Evolutionary conservation across 2,888 invertebrate species (phyloP), one percentile per base, ranked within the genome.

Genomic region (Lasioglossum oenotherae): DNA sequence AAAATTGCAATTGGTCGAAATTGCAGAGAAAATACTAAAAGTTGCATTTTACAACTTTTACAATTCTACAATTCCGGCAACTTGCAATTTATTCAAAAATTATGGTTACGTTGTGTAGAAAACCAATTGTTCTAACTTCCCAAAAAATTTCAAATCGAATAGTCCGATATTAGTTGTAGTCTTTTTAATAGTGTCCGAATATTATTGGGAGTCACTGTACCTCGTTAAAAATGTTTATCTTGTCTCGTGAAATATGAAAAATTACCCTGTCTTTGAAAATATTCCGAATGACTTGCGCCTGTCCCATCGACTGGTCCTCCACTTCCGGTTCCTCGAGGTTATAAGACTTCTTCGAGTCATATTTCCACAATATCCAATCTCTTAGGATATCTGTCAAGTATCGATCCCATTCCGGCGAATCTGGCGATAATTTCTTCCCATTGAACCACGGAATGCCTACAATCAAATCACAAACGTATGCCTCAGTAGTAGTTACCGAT

Each of bases 301-400:
- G 93, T 6, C 95, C 95, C 95, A 95, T 95, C 31, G 95, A 95
- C 4, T 94, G 94, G 87, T 95, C 95, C 31, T 87, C 72, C 14
- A 92, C 74, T n/a, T 93, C 85, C 57, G 94, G 92, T 4, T 92
- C 71, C 23, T 90, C 74, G 27, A 95, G 91, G 49, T 84, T 82
- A 76, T 94, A 95, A 0, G 92, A 87, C 41, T 44, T 41, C 31
- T 76, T 82, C 6, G 85, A 19, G 75, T 89, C 64, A 23, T 87
- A 60, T 31, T 74, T 82, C 80, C 85, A 74, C n/a, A 90, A 19
- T 46, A 93, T 89, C 93, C 93, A 93, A 71, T 87, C 78, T 23
- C 83, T 79, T 23, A 88, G 84, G 64, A 92, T 86, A 71, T 92
- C 90, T 12, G 44, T 41, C 38, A 92, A 4, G 19, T 89, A 74